A percentile compares a stretch with the other conserved stretches of the same genome.
phyloP scores from a whole-genome alignment of 2,113 vertebrate genomes.

The Clarias magur region DNA sequence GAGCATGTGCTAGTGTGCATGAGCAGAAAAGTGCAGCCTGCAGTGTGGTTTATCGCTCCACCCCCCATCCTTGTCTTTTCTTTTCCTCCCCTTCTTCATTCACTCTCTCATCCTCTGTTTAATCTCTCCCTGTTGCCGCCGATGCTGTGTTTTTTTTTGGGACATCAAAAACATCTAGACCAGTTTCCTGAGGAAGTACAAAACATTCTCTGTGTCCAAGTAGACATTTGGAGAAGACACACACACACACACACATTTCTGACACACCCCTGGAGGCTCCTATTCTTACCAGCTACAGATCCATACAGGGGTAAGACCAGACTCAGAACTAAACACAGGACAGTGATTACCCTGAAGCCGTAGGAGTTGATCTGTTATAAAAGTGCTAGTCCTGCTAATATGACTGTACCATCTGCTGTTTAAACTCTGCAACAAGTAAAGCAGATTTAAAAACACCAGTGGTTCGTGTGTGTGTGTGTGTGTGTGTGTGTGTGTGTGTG shows the following conservation, averaged over 20 bases:
- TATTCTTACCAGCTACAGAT: neutral
- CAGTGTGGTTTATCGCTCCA: slow-evolving; percentile 28
- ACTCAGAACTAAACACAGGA: neutral
- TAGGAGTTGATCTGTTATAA: neutral
- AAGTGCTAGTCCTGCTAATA: neutral
- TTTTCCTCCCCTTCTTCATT: neutral
- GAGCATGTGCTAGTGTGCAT: slow-evolving; percentile 5
- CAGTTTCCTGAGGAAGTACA: slow-evolving; percentile 10
- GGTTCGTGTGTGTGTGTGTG: neutral
- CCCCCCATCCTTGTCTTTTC: slow-evolving; percentile 11
- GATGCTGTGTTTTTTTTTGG: too few species aligned
- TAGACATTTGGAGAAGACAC: neutral
- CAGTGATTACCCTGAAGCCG: neutral
- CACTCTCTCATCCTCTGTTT: neutral
- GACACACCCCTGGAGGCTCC: neutral
- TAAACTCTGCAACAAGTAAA: neutral
- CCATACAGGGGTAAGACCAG: neutral
- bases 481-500: too few species aligned
- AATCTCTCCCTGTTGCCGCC: neutral
- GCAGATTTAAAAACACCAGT: neutral
- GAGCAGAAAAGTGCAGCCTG: slow-evolving; percentile 18
- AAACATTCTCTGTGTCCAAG: neutral
- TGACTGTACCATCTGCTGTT: neutral
- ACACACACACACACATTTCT: slow-evolving; percentile 17
- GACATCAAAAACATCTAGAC: neutral